phyloP scores from a whole-genome alignment of 1,140 invertebrate genomes.

The Diabrotica undecimpunctata region DNA sequence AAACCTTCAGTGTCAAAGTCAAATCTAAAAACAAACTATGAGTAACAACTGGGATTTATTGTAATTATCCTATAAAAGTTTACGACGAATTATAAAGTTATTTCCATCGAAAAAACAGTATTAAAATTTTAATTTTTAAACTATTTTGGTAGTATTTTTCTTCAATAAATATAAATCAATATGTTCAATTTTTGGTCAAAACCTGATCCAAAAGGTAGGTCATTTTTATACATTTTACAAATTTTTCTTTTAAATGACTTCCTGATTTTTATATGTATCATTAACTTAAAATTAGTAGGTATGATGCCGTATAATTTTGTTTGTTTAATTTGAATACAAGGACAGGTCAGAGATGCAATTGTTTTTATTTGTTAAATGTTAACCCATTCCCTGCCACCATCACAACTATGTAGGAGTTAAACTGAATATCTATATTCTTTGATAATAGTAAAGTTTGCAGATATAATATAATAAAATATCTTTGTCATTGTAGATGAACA shows the following conservation, averaged over 20 bases:
- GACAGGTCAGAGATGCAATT: not conserved
- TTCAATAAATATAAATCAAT: not conserved
- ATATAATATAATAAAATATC: constrained; percentile 17
- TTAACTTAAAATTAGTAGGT: not conserved
- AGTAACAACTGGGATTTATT: too few species aligned
- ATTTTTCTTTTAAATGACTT: not conserved
- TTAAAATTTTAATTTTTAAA: too few species aligned
- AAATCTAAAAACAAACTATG: too few species aligned
- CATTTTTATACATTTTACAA: not conserved
- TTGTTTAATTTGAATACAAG: not conserved
- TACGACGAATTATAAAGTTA: too few species aligned
- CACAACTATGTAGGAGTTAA: not conserved
- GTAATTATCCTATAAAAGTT: too few species aligned
- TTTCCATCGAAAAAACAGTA: too few species aligned
- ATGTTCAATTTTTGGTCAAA: constrained; percentile 46
- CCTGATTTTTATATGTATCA: not conserved
- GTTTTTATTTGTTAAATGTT: not conserved
- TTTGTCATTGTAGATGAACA: constrained; percentile 69
- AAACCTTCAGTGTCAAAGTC: too few species aligned
- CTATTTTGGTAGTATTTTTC: too few species aligned
- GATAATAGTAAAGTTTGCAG: too few species aligned
- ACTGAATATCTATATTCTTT: too few species aligned
- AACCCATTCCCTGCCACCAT: constrained; percentile 1
- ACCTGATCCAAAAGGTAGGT: constrained; percentile 45
- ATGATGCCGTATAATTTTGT: not conserved